Evolutionary conservation across 2,113 vertebrate species (phyloP).

Genomic region (Zosterops pallidus): DNA sequence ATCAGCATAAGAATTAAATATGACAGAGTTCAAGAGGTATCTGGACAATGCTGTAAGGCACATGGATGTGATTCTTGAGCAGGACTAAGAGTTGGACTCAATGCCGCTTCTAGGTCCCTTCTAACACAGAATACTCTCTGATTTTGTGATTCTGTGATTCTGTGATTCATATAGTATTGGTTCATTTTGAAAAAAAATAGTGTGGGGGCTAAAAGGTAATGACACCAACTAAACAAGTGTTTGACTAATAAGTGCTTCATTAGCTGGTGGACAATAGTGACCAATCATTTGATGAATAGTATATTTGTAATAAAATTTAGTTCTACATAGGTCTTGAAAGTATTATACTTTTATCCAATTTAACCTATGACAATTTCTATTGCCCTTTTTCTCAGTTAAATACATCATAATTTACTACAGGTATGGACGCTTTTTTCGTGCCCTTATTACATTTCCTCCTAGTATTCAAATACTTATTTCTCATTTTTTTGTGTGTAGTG

Average conservation of each 20-base stretch:
- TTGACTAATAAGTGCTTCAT: background rate
- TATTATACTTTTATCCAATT: background rate
- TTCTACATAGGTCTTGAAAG: background rate
- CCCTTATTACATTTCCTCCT: background rate
- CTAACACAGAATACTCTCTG: background rate
- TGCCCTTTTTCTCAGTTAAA: background rate
- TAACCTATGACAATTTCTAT: background rate
- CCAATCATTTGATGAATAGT: background rate
- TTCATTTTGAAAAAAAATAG: background rate
- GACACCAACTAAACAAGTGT: background rate
- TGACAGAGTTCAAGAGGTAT: background rate
- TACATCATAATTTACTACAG: background rate
- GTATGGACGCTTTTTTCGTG: background rate
- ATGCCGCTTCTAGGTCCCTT: background rate
- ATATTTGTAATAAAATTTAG: background rate
- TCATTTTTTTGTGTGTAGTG: background rate
- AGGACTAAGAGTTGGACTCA: rapidly evolving
- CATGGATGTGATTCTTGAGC: background rate
- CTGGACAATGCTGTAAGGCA: background rate
- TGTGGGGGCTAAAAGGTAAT: background rate
- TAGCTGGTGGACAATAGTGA: background rate
- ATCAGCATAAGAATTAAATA: background rate
- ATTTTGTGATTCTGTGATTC: background rate
- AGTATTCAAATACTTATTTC: background rate
- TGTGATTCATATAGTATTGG: background rate